phyloP scores from a whole-genome alignment of 1,140 invertebrate species.

The Papilio polyxenes region DNA sequence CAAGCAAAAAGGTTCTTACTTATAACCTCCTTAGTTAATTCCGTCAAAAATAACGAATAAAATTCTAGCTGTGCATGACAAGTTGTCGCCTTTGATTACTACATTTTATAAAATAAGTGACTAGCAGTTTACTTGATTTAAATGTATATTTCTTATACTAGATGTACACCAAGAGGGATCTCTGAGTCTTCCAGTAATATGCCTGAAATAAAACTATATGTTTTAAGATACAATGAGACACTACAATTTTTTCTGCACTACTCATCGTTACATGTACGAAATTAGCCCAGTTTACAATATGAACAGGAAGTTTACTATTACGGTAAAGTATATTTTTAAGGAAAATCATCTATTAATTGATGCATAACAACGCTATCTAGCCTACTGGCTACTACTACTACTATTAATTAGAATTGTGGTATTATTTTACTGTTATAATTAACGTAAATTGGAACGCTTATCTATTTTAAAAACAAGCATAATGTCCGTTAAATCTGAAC shows the following conservation, averaged over 20 bases:
- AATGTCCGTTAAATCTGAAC: conserved; percentile 25
- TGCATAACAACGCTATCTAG: conserved; percentile 1
- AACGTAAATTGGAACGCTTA: neutral
- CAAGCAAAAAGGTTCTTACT: neutral
- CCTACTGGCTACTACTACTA: no score
- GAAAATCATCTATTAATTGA: conserved; percentile 5
- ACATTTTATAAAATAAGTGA: no score
- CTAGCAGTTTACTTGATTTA: no score
- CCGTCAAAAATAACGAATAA: neutral
- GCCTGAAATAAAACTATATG: no score
- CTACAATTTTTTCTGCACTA: no score
- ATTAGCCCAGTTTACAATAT: neutral
- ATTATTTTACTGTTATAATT: neutral
- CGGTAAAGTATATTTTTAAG: neutral
- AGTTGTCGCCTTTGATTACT: neutral
- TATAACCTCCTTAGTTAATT: neutral
- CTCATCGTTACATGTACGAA: no score
- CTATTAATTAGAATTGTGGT: neutral
- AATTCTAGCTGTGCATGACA: neutral
- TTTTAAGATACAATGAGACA: no score
- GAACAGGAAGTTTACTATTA: neutral
- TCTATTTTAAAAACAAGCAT: neutral
- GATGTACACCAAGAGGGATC: no score
- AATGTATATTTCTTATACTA: no score
- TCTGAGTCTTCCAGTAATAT: no score